phyloP scores from a whole-genome alignment of 2,888 invertebrate species.

The Megamerina dolium region DNA sequence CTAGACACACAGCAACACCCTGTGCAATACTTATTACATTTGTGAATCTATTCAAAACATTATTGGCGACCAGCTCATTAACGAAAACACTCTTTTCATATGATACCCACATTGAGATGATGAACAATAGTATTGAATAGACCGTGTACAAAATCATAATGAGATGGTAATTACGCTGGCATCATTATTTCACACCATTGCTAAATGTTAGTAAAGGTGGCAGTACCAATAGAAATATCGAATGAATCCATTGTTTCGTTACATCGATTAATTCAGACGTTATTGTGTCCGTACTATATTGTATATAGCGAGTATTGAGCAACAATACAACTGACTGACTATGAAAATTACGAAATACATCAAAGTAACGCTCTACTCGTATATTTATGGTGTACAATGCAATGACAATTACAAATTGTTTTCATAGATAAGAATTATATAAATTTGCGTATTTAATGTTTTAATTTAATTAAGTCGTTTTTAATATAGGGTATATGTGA shows the following conservation, averaged over 20 bases:
- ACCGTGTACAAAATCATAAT: background rate
- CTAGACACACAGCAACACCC: conserved; percentile 17
- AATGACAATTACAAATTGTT: too few relatives aligned
- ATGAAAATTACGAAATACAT: too few relatives aligned
- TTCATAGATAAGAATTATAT: too few relatives aligned
- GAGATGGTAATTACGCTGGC: background rate
- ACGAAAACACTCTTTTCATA: conserved; percentile 23
- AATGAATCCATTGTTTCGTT: conserved; percentile 16
- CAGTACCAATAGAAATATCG: conserved; percentile 14
- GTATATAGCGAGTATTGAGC: too few relatives aligned
- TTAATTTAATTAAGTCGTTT: too few relatives aligned
- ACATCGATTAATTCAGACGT: conserved; percentile 16
- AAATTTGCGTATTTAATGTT: too few relatives aligned
- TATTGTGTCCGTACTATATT: too few relatives aligned
- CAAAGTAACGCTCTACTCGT: too few relatives aligned
- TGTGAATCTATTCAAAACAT: conserved; percentile 29
- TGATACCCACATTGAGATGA: conserved; percentile 17
- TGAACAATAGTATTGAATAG: conserved; percentile 10
- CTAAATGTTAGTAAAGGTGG: conserved; percentile 15
- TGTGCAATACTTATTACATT: conserved; percentile 21
- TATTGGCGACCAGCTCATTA: conserved; percentile 10
- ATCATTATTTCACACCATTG: background rate
- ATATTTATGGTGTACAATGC: too few relatives aligned
- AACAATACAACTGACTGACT: too few relatives aligned
- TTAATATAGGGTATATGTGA: too few relatives aligned